These are phyloP conservation scores for Drosophila guanche DNA, from an alignment of 1,140 invertebrate genomes.

Conservation along the genomic window DNA sequence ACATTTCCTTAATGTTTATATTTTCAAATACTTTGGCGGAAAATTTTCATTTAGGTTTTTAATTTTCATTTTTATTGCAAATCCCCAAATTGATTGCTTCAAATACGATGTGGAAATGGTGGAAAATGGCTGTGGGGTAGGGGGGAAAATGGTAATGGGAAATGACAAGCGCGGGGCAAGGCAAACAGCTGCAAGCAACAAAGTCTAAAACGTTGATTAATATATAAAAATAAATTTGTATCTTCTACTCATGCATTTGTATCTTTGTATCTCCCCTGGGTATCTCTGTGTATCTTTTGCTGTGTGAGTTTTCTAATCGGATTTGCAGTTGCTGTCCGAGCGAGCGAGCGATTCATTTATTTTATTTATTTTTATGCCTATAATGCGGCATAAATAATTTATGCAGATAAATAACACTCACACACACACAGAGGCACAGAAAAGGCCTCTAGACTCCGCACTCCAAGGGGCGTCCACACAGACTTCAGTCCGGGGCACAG, in stretches of 20 bases:
- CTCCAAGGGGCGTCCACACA: conserved; percentile 47
- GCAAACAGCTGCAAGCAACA: conserved; percentile 49
- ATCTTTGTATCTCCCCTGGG: conserved; percentile 2
- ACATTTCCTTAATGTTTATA: conserved; percentile 59
- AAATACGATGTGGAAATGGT: conserved; percentile 52
- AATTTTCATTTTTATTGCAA: conserved; percentile 57
- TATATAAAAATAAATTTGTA: conserved; percentile 81
- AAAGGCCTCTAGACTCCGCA: conserved; percentile 8
- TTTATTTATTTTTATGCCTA: conserved; percentile 81
- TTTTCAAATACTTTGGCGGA: conserved; percentile 59
- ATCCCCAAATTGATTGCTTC: conserved; percentile 65
- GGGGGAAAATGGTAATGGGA: conserved; percentile 27
- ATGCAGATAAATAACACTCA: conserved; percentile 78
- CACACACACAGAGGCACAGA: conserved; percentile 42
- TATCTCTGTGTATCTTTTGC: conserved; percentile 18
- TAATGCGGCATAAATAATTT: conserved; percentile 82
- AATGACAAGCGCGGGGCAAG: conserved; percentile 41
- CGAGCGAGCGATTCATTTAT: conserved; percentile 65
- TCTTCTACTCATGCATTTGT: conserved; percentile 41
- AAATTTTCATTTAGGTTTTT: conserved; percentile 51
- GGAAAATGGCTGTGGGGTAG: conserved; percentile 7
- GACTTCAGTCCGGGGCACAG: neutral
- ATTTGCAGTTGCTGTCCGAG: conserved; percentile 58
- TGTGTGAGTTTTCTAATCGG: conserved; percentile 70
- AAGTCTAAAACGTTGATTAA: conserved; percentile 68